Evolutionary conservation across 2,113 vertebrate genomes (phyloP).

Genomic region (Anthoscopus minutus): DNA sequence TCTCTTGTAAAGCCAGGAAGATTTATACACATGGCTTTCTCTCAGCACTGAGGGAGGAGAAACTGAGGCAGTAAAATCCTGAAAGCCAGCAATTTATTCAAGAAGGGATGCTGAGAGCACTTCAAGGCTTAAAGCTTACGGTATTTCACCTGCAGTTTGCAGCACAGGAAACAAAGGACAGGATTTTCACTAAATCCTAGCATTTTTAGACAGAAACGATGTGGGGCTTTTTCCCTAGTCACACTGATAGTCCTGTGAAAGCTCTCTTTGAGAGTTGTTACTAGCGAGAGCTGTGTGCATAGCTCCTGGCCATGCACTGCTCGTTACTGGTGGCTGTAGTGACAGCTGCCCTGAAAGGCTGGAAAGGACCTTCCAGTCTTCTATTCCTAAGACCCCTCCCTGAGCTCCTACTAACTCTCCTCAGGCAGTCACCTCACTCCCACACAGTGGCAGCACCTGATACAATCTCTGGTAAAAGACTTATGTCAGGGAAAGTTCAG

Average conservation of each 20-base stretch:
- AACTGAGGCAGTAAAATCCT: constrained; percentile 35
- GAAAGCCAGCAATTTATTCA: not conserved
- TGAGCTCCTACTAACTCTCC: not conserved
- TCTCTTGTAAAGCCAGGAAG: not conserved
- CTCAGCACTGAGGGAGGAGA: not conserved
- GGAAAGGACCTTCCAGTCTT: not conserved
- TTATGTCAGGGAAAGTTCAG: not conserved
- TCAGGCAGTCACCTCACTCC: not conserved
- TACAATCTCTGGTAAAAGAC: not conserved
- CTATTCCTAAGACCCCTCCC: not conserved
- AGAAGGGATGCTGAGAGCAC: not conserved
- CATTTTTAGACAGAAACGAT: not conserved
- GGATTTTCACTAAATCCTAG: not conserved
- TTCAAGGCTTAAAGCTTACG: not conserved
- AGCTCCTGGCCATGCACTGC: not conserved
- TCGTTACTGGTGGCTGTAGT: not conserved
- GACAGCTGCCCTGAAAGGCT: not conserved
- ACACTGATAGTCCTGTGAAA: not conserved
- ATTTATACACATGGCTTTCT: not conserved
- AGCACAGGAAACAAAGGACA: not conserved
- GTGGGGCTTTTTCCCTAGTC: not conserved
- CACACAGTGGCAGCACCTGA: not conserved
- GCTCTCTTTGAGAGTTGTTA: not conserved
- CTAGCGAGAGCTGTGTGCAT: not conserved
- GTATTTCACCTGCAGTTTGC: not conserved